Base-by-base conservation (phyloP, 2,113 vertebrate genomes). In the Oxygymnocypris stewartii region DNA sequence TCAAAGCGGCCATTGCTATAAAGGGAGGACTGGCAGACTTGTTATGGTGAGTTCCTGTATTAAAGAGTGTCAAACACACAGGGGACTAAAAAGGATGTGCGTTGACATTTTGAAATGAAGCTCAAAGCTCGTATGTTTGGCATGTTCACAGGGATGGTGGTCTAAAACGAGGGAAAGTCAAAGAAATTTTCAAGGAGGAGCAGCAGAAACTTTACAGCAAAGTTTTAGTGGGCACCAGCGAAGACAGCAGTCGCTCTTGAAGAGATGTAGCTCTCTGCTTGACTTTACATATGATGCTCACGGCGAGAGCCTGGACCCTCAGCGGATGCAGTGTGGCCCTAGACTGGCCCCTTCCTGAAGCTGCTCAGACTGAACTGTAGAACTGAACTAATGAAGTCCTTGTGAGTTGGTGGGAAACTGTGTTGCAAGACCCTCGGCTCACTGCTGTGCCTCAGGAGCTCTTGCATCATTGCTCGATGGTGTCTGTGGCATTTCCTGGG, bases 131-230 rank as follows among this genome's bases (percentile, higher is more conserved):
- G 6, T 65, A 10, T 81, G 73, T 8, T 59, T 7, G 51, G 3
- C 9, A 6, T 49, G 10, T 51, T 80, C 28, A 49, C 91, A 99
- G 95, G 96, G 96, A 97, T 4, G 96, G 96, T 2, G 96, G 96
- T 16, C 88, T 97, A 42, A 97, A 97, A 89, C 94, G 96, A 83
- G 96, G 95, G 78, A 97, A 97, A 87, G 96, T 97, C 88, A 97
- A 97, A 87, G 96, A 96, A 3, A 90, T 94, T 0, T 97, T 96
- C 89, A 96, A 96, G 65, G 96, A 97, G 87, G 96, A 97, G 86
- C 96, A 97, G 78, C 96, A 97, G 94, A 97, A 96, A 85, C 95
- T 96, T 28, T 97, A 97, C 90, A 97, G 96, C 92, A 97, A 96
- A 90, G 96, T 96, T 90, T 93, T 97, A 35, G 95, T 95, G 16